Evolutionary conservation across 2,797 vertebrate genomes (phyloP), one percentile per base, ranked within the genome.

Genomic region (Dromococcyx pavoninus): DNA sequence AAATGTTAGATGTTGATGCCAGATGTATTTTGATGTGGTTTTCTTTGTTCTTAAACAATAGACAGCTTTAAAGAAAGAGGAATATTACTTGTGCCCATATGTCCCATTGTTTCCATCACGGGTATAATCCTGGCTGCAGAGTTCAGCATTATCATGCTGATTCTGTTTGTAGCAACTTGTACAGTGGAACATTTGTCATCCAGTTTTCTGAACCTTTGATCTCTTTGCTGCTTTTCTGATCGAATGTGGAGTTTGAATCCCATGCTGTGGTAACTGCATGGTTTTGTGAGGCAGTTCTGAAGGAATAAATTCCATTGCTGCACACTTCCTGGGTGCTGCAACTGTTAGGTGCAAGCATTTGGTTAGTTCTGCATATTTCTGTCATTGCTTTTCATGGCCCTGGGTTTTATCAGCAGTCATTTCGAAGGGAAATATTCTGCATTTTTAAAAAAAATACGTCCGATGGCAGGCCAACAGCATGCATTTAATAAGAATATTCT

Each of bases 31-130:
- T 89, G 94, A 94, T 96, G 96, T 93, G 94, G 95, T 96, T 96
- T 96, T 83, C 95, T 94, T 96, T 96, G 93, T 95, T 92, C 88
- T 96, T 77, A 65, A 89, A 97, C 95, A 97, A 96, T 91, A 79
- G 91, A 22, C 6, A 33, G 74, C 81, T 96, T 91, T 75, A 69
- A 96, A 95, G 86, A 54, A 66, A 89, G 77, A 48, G 75, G 58
- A 91, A 65, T 93, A 89, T 91, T 93, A 73, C 91, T 93, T 90
- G 93, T 91, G 83, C 88, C 88, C 90, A 84, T 91, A 93, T 93
- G 94, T 95, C 89, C 91, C 57, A 88, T 91, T 89, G 92, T 96
- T 94, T 84, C 81, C 93, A 67, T 13, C 62, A 11, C 0, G 88
- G 85, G 66, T 78, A n/a, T 91, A 82, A 95, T 94, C 88, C 93